Evolutionary conservation across 2,797 vertebrate genomes (phyloP).

Genomic region (Helostoma temminkii): DNA sequence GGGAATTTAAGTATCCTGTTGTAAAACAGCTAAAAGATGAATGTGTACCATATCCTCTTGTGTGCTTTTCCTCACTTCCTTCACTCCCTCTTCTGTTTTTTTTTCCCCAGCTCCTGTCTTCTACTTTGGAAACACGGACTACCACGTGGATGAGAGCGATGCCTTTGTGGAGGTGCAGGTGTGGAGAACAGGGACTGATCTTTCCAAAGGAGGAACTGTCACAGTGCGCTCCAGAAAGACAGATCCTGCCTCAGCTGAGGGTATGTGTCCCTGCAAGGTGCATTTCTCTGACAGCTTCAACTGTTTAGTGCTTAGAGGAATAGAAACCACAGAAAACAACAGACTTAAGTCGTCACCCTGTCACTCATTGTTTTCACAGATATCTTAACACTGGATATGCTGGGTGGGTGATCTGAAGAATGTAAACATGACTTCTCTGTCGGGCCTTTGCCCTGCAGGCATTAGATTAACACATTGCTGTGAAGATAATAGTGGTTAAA

Average conservation of each 20-base stretch:
- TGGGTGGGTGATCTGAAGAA: constrained; percentile 62
- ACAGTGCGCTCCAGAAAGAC: constrained; percentile 92
- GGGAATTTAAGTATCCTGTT: constrained; percentile 52
- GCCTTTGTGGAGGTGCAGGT: constrained; percentile 89
- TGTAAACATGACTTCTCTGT: constrained; percentile 65
- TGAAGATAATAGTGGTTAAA: constrained; percentile 50
- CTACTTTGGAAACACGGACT: constrained; percentile 89
- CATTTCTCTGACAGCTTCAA: constrained; percentile 36
- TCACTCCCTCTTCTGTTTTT: constrained; percentile 28
- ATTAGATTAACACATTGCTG: constrained; percentile 24
- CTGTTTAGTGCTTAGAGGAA: constrained; percentile 46
- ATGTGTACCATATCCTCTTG: constrained; percentile 28
- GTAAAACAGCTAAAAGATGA: constrained; percentile 42
- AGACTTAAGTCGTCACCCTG: constrained; percentile 56
- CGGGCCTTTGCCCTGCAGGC: constrained; percentile 20
- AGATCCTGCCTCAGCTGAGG: constrained; percentile 90
- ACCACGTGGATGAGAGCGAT: constrained; percentile 91
- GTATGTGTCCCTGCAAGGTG: constrained; percentile 77
- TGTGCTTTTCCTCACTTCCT: constrained; percentile 21
- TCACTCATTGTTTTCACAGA: constrained; percentile 57
- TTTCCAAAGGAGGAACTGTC: constrained; percentile 89
- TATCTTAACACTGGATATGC: constrained; percentile 46
- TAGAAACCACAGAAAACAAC: constrained; percentile 60
- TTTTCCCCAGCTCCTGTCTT: constrained; percentile 83
- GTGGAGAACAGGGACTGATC: constrained; percentile 92